Percentiles rank a stretch among this genome's conserved stretches.
phyloP scores from a whole-genome alignment of 2,888 invertebrate species.

The Microctonus hyperodae region DNA sequence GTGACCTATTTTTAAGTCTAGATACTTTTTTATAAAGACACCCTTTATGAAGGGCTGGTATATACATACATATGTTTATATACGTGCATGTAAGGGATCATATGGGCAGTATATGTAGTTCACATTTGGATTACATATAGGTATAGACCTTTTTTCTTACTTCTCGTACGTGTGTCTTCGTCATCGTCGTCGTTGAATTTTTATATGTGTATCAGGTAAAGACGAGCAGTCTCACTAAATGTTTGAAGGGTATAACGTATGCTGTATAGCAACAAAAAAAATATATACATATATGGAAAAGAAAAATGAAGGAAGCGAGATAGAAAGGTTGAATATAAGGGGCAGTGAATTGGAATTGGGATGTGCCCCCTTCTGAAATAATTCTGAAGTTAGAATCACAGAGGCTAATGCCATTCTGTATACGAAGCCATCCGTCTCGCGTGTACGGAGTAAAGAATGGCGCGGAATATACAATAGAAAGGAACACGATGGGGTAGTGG shows the following conservation, averaged over 20 bases:
- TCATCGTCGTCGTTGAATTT: neutral
- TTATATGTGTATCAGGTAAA: constrained; percentile 34
- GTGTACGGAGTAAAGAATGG: constrained; percentile 36
- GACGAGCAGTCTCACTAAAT: constrained; percentile 27
- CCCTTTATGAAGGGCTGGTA: constrained; percentile 31
- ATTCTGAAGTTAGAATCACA: constrained; percentile 52
- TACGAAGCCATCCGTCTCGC: constrained; percentile 34
- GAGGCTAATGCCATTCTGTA: constrained; percentile 46
- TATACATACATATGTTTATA: neutral
- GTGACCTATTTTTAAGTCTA: constrained; percentile 25
- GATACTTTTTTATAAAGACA: constrained; percentile 23
- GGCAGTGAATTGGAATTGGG: constrained; percentile 31
- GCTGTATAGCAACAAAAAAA: neutral
- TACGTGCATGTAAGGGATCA: neutral
- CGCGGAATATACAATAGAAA: constrained; percentile 5
- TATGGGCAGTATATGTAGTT: constrained; percentile 38
- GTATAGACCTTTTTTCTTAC: constrained; percentile 37
- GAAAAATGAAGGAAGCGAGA: constrained; percentile 12
- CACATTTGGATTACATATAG: constrained; percentile 45
- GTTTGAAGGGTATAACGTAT: neutral
- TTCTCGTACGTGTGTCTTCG: neutral
- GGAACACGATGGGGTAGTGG: neutral
- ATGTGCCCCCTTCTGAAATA: constrained; percentile 40
- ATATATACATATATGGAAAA: too few species aligned
- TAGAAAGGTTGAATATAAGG: constrained; percentile 11